A percentile compares a stretch with the other conserved stretches of the same genome.
Evolutionary conservation across 2,888 invertebrate genomes (phyloP).

Genomic region (Proisotoma minuta): DNA sequence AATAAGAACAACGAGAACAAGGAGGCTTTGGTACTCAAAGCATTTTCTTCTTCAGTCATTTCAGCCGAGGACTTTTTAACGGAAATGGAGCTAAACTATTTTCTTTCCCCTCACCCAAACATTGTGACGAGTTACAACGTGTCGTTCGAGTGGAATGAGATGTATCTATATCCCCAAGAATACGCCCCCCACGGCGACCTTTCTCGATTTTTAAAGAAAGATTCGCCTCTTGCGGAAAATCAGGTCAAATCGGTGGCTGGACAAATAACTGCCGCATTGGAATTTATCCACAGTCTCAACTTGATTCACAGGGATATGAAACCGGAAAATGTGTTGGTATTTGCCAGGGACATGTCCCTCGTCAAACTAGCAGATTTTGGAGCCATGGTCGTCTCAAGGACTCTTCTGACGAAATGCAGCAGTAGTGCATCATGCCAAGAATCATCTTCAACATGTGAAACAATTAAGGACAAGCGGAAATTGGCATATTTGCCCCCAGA

Average conservation of each 20-base stretch:
- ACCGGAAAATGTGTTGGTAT: conserved; percentile 67
- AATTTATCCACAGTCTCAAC: conserved; percentile 72
- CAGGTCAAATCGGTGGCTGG: conserved; percentile 63
- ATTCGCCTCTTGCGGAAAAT: conserved; percentile 24
- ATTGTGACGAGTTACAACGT: conserved; percentile 71
- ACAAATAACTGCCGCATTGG: conserved; percentile 69
- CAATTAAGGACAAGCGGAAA: not conserved
- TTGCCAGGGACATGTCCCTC: conserved; percentile 62
- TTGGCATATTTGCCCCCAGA: conserved; percentile 36
- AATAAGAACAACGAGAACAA: conserved; percentile 60
- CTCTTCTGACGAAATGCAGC: conserved; percentile 55
- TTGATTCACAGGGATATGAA: conserved; percentile 71
- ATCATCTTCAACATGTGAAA: conserved; percentile 10
- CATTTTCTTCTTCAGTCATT: conserved; percentile 57
- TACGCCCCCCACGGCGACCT: conserved; percentile 68
- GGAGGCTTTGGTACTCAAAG: conserved; percentile 71
- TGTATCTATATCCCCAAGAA: conserved; percentile 65
- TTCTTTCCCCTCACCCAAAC: conserved; percentile 70
- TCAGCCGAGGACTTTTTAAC: conserved; percentile 63
- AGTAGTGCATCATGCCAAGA: conserved; percentile 3
- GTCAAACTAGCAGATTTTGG: conserved; percentile 71
- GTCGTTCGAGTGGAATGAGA: conserved; percentile 59
- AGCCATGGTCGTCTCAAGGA: conserved; percentile 60
- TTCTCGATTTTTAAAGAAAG: conserved; percentile 52
- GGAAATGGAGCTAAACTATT: conserved; percentile 72